These are phyloP conservation scores for Xylocampa areola DNA, from an alignment of 2,888 invertebrate species.

Conservation along the genomic window DNA sequence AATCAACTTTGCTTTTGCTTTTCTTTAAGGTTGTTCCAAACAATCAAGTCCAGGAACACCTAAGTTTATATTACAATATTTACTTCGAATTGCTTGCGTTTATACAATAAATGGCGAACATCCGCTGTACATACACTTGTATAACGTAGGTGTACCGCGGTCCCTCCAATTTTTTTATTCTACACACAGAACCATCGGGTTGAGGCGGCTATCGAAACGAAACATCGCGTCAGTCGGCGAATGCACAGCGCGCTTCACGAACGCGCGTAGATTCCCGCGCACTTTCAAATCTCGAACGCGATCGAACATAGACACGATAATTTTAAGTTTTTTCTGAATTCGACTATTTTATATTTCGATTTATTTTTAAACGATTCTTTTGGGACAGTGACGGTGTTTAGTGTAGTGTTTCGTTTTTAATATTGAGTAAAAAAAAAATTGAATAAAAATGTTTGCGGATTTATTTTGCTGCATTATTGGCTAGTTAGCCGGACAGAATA, in stretches of 20 bases:
- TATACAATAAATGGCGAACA: constrained; percentile 67
- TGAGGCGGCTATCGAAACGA: constrained; percentile 44
- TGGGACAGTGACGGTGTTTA: constrained; percentile 51
- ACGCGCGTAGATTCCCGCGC: constrained; percentile 68
- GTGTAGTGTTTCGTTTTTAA: constrained; percentile 54
- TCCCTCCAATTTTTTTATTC: constrained; percentile 69
- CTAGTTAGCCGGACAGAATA: constrained; percentile 38
- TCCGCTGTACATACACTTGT: constrained; percentile 55
- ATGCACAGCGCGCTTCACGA: constrained; percentile 67
- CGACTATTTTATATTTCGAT: constrained; percentile 32
- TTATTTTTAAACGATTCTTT: constrained; percentile 40
- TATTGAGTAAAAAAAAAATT: constrained; percentile 29
- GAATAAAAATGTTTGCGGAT: constrained; percentile 52
- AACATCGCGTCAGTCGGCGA: constrained; percentile 67
- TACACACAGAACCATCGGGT: constrained; percentile 48
- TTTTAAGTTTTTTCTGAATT: constrained; percentile 45
- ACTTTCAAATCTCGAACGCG: constrained; percentile 66
- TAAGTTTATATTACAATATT: constrained; percentile 29
- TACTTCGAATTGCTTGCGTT: constrained; percentile 28
- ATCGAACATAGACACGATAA: constrained; percentile 69
- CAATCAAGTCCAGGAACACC: not conserved
- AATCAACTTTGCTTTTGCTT: not conserved
- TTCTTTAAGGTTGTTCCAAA: constrained; percentile 15
- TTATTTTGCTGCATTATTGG: constrained; percentile 52
- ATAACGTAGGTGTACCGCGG: constrained; percentile 58